Percentiles rank a stretch among this genome's conserved stretches.
phyloP scores from a whole-genome alignment of 2,888 invertebrate genomes.

The Muscina levida region DNA sequence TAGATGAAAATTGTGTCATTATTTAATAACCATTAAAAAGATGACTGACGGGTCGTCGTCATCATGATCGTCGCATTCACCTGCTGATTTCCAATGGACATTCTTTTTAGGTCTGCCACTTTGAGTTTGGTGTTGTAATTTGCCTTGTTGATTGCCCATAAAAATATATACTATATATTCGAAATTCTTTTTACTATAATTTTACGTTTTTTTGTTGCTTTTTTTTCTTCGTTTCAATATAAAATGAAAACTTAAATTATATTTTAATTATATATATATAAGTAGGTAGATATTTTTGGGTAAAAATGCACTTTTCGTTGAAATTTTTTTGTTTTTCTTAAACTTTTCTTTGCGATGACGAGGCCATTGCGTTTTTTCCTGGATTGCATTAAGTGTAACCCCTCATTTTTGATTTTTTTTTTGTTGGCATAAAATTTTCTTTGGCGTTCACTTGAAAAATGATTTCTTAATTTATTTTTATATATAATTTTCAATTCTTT shows the following conservation, averaged over 20 bases:
- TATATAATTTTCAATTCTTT: constrained; percentile 44
- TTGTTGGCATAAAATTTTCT: background rate
- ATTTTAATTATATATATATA: constrained; percentile 39
- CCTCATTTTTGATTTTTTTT: constrained; percentile 44
- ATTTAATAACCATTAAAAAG: constrained; percentile 33
- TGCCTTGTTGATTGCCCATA: constrained; percentile 85
- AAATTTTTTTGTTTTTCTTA: constrained; percentile 30
- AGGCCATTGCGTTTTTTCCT: constrained; percentile 1
- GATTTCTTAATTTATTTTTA: constrained; percentile 2
- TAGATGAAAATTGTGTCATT: constrained; percentile 7
- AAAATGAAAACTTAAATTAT: constrained; percentile 37
- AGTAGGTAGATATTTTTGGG: constrained; percentile 34
- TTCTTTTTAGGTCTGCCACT: constrained; percentile 85
- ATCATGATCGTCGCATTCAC: constrained; percentile 80
- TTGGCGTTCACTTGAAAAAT: background rate
- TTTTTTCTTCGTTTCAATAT: background rate
- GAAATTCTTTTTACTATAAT: constrained; percentile 25
- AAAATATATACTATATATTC: constrained; percentile 52
- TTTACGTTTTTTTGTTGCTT: too few relatives aligned
- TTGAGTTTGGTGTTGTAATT: constrained; percentile 80
- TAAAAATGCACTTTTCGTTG: constrained; percentile 60
- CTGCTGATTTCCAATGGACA: constrained; percentile 93
- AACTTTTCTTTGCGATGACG: constrained; percentile 36
- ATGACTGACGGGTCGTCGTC: too few relatives aligned
- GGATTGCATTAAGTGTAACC: constrained; percentile 28